phyloP scores from a whole-genome alignment of 1,140 invertebrate species.

The Megalopta genalis region DNA sequence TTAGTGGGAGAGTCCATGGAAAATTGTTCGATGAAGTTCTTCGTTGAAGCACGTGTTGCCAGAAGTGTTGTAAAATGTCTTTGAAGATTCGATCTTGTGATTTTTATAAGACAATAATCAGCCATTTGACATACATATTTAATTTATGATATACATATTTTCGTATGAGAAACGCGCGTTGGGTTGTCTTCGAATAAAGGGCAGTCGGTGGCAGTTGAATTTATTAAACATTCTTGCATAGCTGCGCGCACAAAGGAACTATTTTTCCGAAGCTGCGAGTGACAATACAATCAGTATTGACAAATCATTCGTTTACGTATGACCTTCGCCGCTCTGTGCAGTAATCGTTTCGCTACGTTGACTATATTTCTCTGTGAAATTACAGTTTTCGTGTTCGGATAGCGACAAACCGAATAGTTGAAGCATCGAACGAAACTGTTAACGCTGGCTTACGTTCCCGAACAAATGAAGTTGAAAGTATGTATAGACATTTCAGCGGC shows the following conservation, averaged over 20 bases:
- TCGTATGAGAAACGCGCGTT: too few relatives aligned
- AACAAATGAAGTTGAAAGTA: neutral
- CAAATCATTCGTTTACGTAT: neutral
- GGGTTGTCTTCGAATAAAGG: too few relatives aligned
- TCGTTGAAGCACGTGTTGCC: too few relatives aligned
- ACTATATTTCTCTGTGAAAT: neutral
- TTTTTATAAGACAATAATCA: too few relatives aligned
- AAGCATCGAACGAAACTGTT: too few relatives aligned
- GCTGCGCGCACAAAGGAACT: neutral
- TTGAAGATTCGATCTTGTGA: too few relatives aligned
- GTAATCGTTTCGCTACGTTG: neutral
- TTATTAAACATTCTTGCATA: neutral
- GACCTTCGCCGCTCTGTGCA: conserved; percentile 6
- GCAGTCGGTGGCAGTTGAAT: neutral
- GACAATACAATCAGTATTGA: neutral
- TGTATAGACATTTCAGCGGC: neutral
- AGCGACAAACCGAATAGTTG: neutral
- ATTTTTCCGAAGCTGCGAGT: neutral
- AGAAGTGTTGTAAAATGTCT: too few relatives aligned
- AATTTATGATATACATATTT: too few relatives aligned
- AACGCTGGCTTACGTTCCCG: too few relatives aligned
- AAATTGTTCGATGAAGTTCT: too few relatives aligned
- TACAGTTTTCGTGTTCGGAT: neutral
- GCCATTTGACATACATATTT: too few relatives aligned
- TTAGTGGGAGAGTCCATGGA: too few relatives aligned